Conservation (phyloP, 2,888 invertebrate genomes). For the Nemotelus pantherinus region DNA sequence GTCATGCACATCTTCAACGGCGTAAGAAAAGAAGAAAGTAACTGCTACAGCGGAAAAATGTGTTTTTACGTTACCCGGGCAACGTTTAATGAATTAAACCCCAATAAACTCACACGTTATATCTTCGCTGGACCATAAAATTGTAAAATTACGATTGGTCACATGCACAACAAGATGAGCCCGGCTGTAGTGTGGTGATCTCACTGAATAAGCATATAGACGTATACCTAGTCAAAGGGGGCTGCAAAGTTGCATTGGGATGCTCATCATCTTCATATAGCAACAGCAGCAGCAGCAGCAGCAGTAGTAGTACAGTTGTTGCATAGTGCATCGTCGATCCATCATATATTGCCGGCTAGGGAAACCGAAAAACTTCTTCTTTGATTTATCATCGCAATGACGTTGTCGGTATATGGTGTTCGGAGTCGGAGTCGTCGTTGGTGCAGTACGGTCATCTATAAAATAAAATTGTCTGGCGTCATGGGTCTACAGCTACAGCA, state of each 20-base stretch:
- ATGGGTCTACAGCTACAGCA: conserved; percentile 22
- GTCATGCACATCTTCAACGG: too few species aligned
- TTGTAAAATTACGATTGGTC: conserved; percentile 51
- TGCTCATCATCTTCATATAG: too few species aligned
- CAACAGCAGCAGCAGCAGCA: too few species aligned
- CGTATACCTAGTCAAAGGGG: too few species aligned
- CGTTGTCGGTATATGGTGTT: conserved; percentile 19
- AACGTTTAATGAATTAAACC: conserved; percentile 49
- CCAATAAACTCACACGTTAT: conserved; percentile 51
- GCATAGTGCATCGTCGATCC: conserved; percentile 3
- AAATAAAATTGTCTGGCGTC: conserved; percentile 23
- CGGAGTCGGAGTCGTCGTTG: not conserved
- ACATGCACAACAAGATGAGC: conserved; percentile 41
- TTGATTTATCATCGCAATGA: conserved; percentile 44
- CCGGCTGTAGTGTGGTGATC: not conserved
- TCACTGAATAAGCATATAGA: too few species aligned
- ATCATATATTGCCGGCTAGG: conserved; percentile 8
- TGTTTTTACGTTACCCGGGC: conserved; percentile 30
- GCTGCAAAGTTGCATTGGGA: too few species aligned
- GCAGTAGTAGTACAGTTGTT: too few species aligned
- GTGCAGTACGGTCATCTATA: conserved; percentile 31
- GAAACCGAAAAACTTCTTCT: conserved; percentile 22
- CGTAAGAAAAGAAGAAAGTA: too few species aligned
- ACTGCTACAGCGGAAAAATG: too few species aligned
- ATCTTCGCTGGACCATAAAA: conserved; percentile 48